phyloP scores from a whole-genome alignment of 2,797 vertebrate species.

The Schizopygopsis pylzovi region DNA sequence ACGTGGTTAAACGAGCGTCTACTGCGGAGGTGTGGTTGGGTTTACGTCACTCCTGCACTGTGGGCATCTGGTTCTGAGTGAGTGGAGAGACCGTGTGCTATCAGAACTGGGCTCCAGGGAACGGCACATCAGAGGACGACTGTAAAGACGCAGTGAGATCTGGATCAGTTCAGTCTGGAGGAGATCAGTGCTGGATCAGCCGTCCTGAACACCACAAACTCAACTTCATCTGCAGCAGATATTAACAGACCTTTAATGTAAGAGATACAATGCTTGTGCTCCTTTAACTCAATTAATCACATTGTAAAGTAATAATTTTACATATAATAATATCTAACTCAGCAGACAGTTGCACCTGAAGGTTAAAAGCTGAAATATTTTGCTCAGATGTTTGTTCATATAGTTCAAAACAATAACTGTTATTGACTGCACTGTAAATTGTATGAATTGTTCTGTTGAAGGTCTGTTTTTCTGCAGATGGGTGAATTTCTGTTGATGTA shows the following conservation, averaged over 20 bases:
- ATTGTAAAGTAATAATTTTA: background rate
- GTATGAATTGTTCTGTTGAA: background rate
- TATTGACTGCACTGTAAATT: too few species aligned
- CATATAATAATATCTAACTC: background rate
- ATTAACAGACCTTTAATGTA: background rate
- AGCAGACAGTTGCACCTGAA: background rate
- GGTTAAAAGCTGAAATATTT: too few species aligned
- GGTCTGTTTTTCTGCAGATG: background rate
- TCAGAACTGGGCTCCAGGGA: background rate
- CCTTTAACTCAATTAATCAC: background rate
- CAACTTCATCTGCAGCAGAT: background rate
- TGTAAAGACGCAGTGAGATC: background rate
- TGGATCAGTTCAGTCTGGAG: background rate
- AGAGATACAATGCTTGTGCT: background rate
- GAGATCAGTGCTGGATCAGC: conserved; percentile 3
- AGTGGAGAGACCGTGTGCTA: background rate
- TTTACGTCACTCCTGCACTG: rapidly evolving
- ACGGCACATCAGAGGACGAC: too few species aligned
- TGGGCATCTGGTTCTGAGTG: background rate
- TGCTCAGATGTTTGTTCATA: too few species aligned
- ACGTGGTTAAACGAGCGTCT: background rate
- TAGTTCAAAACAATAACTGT: too few species aligned
- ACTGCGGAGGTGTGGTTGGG: background rate
- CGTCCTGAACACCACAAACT: background rate
- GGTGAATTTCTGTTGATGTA: background rate